Evolutionary conservation across 2,113 vertebrate species (phyloP), one percentile per base, ranked within the genome.

Genomic region (Benitochromis conjunctus): DNA sequence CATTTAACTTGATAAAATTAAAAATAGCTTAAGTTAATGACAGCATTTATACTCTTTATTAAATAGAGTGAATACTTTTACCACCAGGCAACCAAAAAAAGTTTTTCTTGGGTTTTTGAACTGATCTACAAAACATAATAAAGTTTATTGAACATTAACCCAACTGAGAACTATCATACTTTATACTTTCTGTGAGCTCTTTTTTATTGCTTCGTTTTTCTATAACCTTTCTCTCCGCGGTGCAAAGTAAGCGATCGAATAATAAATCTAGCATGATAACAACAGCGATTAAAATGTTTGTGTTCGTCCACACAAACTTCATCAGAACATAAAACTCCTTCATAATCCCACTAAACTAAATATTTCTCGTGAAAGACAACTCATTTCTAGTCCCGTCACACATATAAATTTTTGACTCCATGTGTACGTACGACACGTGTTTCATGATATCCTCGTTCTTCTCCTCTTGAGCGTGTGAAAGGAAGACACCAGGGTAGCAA

Each of bases 401-500:
- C 5, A 46, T 19, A 56, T 69, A 26, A 2, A 78, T 82, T 69
- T 84, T 74, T 60, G 24, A 55, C 58, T 64, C 54, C 10, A 69
- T 84, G 79, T 85, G 41, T 54, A 76, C 26, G 78, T 81, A 11
- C 18, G 74, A 60, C 79, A 79, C 60, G 69, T 86, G 77, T 89
- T 91, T 24, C 80, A 89, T 78, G 29, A 83, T 57, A 64, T 88
- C 11, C 41, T 81, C 31, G 5, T 19, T 84, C 43, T 89, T 76
- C 66, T 71, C 88, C 36, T 84, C 84, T 41, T 13, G n/a, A 82
- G 85, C 82, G 85, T 92, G 91, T 92, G 93, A 94, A 93, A 89
- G 86, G 86, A 90, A 90, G 93, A 91, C 76, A 93, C 91, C 88
- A 78, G 82, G 85, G 80, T 89, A 91, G 92, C 92, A 92, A 93